Base-by-base conservation (phyloP, 2,888 invertebrate genomes). In the Diarsia mendica region DNA sequence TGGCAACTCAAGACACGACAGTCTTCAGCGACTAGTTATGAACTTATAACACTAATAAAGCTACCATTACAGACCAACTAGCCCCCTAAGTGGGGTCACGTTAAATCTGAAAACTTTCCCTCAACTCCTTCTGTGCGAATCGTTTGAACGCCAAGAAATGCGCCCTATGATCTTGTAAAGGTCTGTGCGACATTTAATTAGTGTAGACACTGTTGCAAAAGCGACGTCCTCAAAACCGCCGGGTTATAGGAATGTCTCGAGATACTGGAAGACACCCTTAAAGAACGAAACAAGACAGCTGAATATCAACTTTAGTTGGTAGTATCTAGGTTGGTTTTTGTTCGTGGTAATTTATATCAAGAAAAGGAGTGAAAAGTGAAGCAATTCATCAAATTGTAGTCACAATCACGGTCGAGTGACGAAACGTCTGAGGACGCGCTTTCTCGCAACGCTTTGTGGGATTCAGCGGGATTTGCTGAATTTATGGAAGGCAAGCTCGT, bases 341-440 rank as follows among this genome's bases (percentile, higher is more conserved):
- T 10, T 48, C 67, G 66, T 18, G 28, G 1, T 39, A 58, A 71
- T 80, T 82, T 71, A 51, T 81, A 83, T 75, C 71, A 67, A 84
- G 83, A 82, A 83, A 88, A 86, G 87, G 90, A 88, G 87, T 90
- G 90, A 89, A 92, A 90, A 91, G 92, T 90, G 90, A 89, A 92
- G 92, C 89, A 91, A 94, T 93, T 93, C 93, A 93, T 94, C 94
- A 94, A 93, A 94, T 90, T 89, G 91, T 90, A 93, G 93, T 91
- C 93, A 93, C 93, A 94, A 93, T 94, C 93, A 92, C 91, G 92
- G 91, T 86, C 85, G 89, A 90, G 91, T 92, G 93, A 92, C 91
- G 91, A 90, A 90, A 89, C 90, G 91, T 91, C 90, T 88, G 88
- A 87, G 86, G 82, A 85, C 79, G 87, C 88, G 90, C 88, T 89